These are phyloP conservation scores for Austrolebias charrua DNA, from an alignment of 2,797 vertebrate species.

Conservation along the genomic window DNA sequence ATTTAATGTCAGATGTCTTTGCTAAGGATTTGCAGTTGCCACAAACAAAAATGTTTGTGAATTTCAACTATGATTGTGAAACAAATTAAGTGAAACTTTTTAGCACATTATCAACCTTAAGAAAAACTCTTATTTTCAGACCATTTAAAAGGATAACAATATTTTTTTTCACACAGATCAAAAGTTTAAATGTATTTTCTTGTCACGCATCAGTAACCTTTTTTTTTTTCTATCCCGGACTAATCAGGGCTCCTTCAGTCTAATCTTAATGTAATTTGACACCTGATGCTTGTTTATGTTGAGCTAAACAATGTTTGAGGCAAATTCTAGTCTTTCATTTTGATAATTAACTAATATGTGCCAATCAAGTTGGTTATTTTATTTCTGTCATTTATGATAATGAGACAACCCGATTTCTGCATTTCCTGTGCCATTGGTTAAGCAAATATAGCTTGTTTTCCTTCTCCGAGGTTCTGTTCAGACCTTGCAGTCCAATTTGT, in stretches of 20 bases:
- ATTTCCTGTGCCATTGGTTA: too few species aligned
- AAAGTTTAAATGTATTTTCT: not conserved
- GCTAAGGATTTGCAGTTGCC: too few species aligned
- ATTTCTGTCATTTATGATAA: not conserved
- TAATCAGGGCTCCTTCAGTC: not conserved
- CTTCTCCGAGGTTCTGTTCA: too few species aligned
- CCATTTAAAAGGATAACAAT: too few species aligned
- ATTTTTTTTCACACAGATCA: not conserved
- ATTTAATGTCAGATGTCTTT: not conserved
- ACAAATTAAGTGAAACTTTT: too few species aligned
- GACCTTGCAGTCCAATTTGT: too few species aligned
- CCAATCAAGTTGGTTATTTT: not conserved
- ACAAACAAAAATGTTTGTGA: too few species aligned
- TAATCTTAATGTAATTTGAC: not conserved
- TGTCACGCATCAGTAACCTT: not conserved
- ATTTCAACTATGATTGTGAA: not conserved
- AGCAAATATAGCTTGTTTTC: too few species aligned
- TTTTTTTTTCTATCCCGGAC: not conserved
- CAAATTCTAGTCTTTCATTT: not conserved
- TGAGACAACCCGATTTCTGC: not conserved
- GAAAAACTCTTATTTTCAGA: too few species aligned
- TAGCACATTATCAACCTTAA: too few species aligned
- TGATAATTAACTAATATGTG: not conserved
- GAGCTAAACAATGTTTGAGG: not conserved
- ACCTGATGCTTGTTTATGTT: not conserved